Base-by-base conservation (phyloP, 2,113 vertebrate genomes). In the Meleagris gallopavo region DNA sequence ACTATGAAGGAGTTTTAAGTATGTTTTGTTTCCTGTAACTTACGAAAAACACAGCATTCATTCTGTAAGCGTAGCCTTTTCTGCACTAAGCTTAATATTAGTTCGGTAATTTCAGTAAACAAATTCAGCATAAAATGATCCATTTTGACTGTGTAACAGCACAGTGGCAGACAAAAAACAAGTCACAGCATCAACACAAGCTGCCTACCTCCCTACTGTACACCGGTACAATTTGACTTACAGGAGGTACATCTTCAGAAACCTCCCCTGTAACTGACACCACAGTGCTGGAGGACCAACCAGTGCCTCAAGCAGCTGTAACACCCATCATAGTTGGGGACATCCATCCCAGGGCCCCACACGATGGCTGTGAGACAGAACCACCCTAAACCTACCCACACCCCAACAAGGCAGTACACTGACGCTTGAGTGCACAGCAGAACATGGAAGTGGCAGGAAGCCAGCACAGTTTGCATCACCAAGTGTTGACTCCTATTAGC, bases 401-500 rank as follows among this genome's bases (percentile, higher is more conserved):
- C 16, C 1, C 0, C 21, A 83, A 40, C 8, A 40, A 57, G 34
- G 60, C 27, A 43, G 61, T 38, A 43, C 6, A 4, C 20, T 11
- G 24, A 29, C 13, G 6, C 21, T 13, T 57, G 0, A 30, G 32
- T 1, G 19, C 20, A 34, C 41, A 36, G 50, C 22, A 43, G 34
- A 65, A 34, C 9, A 73, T 9, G 20, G 3, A 72, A 40, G 13
- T 11, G 10, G 11, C 38, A 27, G 4, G 9, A 50, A 74, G 27
- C 9, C 50, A 18, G 14, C 1, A 0, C 18, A 36, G 22, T 20
- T 34, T 67, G 48, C 74, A 52, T 13, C 10, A 17, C 17, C 74
- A 58, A 29, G 38, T 0, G 0, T 11, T 4, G 12, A 38, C n/a
- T 52, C 54, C 58, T 18, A 6, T 38, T 17, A 50, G n/a, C 4